Base-by-base conservation (phyloP, 1,140 invertebrate genomes). In the Drosophila quadrilineata region DNA sequence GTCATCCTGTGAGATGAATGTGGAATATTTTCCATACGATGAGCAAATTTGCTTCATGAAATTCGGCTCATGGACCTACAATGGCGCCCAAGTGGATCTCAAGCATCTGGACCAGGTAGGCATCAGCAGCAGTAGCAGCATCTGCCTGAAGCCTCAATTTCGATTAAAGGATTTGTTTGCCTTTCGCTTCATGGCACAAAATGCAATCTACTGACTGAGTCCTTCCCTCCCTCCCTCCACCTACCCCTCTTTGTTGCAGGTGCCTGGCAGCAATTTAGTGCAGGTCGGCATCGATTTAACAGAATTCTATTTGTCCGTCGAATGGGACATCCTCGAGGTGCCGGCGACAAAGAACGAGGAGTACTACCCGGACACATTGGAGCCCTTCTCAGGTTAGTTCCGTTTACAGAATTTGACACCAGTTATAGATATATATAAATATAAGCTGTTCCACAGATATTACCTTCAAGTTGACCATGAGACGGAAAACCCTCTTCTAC, bases 1-100 rank as follows among this genome's bases (percentile, higher is more conserved):
- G 90, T 98, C 97, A 17, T 99, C 97, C 0, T 99, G 98, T 85
- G 95, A 97, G 90, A 98, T 98, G 67, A 96, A 96, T 86, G 95
- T 99, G 0, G 96, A 99, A 89, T 99, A 97, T 91, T 99, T 98
- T 88, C 96, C 96, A 0, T 98, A 98, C 84, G 96, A 98, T 88
- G 95, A 96, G 75, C 97, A 98, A 90, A 96, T 94, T 45, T 98
- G 97, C 88, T 93, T 95, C 66, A 97, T 99, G 95, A 98, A 97
- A 90, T 99, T 99, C 80, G 97, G 97, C 6, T 98, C 97, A 0
- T 99, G 97, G 97, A 98, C 97, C 6, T 98, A 95, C 90, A 96
- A 97, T 89, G 96, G 96, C 2, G 92, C 94, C 77, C 95, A 97
- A 93, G 95, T 97, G 38, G 96, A 97, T 89, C 88, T 97, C 33